These are phyloP conservation scores for Wasmannia auropunctata DNA, from an alignment of 1,140 invertebrate genomes.

Conservation along the genomic window DNA sequence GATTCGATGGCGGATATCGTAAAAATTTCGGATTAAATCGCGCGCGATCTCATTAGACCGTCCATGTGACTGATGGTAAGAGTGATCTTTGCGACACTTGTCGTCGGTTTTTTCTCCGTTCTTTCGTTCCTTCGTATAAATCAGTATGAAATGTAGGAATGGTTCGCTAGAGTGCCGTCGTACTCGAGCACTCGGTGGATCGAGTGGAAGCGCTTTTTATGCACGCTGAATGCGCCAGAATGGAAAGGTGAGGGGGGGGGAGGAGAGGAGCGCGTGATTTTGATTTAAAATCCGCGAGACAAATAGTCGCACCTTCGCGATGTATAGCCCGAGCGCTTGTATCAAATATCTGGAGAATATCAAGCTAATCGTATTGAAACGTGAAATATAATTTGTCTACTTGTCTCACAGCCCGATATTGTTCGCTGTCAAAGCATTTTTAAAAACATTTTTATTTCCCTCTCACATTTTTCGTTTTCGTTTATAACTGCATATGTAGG, in stretches of 20 bases:
- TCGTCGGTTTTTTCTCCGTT: not conserved
- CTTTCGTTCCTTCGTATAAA: slow-evolving; percentile 26
- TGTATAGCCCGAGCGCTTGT: not conserved
- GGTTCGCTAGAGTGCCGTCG: not conserved
- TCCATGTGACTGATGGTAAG: not conserved
- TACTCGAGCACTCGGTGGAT: slow-evolving; percentile 8
- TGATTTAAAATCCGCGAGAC: slow-evolving; percentile 44
- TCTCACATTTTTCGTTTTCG: not conserved
- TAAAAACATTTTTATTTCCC: not conserved
- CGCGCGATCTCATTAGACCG: slow-evolving; percentile 6
- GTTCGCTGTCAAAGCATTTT: not conserved
- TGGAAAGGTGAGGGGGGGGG: too few species aligned
- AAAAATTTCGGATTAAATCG: not conserved
- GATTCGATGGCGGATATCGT: not conserved
- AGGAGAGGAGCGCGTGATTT: not conserved
- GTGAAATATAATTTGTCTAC: not conserved
- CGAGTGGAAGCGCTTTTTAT: slow-evolving; percentile 38
- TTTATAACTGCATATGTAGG: not conserved
- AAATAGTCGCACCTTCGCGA: not conserved
- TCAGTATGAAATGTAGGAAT: slow-evolving; percentile 30
- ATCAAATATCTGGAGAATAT: slow-evolving; percentile 12
- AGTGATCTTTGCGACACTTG: slow-evolving; percentile 7
- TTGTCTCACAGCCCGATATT: not conserved
- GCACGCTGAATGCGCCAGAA: not conserved
- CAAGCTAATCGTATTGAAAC: slow-evolving; percentile 7